A percentile compares a stretch with the other conserved stretches of the same genome.
Evolutionary conservation across 2,888 invertebrate genomes (phyloP).

Genomic region (Sarcophaga caerulescens): DNA sequence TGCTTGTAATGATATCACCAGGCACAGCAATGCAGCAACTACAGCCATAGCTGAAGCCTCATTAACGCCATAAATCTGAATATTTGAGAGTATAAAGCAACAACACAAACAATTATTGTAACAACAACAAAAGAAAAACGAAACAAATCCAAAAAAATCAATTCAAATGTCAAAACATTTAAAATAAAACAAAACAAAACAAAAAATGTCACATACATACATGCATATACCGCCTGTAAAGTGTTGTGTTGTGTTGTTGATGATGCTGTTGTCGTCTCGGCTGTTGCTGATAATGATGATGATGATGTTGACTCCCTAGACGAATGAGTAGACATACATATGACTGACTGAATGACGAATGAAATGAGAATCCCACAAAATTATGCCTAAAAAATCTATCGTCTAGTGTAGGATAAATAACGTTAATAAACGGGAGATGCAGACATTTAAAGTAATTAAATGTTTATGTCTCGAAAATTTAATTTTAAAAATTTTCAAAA

Average conservation of each 20-base stretch:
- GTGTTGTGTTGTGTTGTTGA: slow-evolving; percentile 1
- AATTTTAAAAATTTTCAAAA: no score
- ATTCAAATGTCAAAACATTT: slow-evolving; percentile 58
- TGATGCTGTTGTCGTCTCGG: slow-evolving; percentile 23
- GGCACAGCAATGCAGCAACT: background rate
- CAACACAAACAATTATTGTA: slow-evolving; percentile 7
- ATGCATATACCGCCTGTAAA: slow-evolving; percentile 48
- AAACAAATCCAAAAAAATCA: background rate
- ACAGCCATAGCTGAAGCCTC: slow-evolving; percentile 32
- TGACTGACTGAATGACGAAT: slow-evolving; percentile 23
- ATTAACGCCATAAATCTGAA: slow-evolving; percentile 50
- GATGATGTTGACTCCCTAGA: slow-evolving; percentile 42
- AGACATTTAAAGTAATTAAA: slow-evolving; percentile 35
- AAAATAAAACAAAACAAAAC: slow-evolving; percentile 41
- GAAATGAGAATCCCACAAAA: slow-evolving; percentile 12
- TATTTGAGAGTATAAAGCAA: slow-evolving; percentile 6
- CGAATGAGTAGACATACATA: background rate
- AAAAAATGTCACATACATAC: slow-evolving; percentile 59
- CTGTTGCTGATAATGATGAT: slow-evolving; percentile 19
- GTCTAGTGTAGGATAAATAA: slow-evolving; percentile 6
- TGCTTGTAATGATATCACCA: slow-evolving; percentile 40
- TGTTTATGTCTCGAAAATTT: background rate
- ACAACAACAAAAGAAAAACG: slow-evolving; percentile 9
- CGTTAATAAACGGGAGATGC: background rate
- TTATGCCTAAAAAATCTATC: slow-evolving; percentile 11